A percentile compares a stretch with the other conserved stretches of the same genome.
Conservation (phyloP, 1,140 invertebrate genomes). For the Xylocopa sonorina region DNA sequence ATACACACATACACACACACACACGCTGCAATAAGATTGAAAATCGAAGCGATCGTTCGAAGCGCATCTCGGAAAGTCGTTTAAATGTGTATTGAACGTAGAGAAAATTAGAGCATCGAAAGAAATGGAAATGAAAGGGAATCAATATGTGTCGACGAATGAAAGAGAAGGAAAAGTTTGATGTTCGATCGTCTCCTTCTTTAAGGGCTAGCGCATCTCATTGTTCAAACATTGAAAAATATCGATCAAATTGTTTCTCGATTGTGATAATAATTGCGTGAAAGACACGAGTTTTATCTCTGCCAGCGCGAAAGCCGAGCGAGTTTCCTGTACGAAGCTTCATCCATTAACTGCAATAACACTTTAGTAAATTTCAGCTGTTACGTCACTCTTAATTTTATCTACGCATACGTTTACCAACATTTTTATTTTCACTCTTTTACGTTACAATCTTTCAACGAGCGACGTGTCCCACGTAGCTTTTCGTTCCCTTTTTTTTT, state of each 20-base stretch:
- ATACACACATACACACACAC: too few species aligned
- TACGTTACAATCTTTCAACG: slow-evolving; percentile 30
- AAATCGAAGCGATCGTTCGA: background rate
- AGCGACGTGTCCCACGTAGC: slow-evolving; percentile 1
- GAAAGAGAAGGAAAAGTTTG: background rate
- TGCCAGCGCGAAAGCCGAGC: background rate
- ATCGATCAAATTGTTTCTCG: slow-evolving; percentile 19
- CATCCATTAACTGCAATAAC: slow-evolving; percentile 44
- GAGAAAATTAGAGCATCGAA: slow-evolving; percentile 37
- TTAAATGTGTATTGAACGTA: background rate
- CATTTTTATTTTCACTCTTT: slow-evolving; percentile 36
- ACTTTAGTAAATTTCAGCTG: slow-evolving; percentile 40
- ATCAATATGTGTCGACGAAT: background rate
- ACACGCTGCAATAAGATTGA: too few species aligned
- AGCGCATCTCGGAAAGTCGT: slow-evolving; percentile 32
- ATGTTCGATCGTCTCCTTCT: background rate
- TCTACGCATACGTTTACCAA: background rate
- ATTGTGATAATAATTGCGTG: slow-evolving; percentile 24
- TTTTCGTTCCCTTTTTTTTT: slow-evolving; percentile 28
- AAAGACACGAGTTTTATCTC: background rate
- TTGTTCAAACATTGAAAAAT: slow-evolving; percentile 1
- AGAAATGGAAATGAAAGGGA: background rate
- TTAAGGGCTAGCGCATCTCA: background rate
- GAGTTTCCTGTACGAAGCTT: slow-evolving; percentile 40
- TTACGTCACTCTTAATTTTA: slow-evolving; percentile 22